Evolutionary conservation across 2,797 vertebrate genomes (phyloP).

Genomic region (Lagorchestes hirsutus): DNA sequence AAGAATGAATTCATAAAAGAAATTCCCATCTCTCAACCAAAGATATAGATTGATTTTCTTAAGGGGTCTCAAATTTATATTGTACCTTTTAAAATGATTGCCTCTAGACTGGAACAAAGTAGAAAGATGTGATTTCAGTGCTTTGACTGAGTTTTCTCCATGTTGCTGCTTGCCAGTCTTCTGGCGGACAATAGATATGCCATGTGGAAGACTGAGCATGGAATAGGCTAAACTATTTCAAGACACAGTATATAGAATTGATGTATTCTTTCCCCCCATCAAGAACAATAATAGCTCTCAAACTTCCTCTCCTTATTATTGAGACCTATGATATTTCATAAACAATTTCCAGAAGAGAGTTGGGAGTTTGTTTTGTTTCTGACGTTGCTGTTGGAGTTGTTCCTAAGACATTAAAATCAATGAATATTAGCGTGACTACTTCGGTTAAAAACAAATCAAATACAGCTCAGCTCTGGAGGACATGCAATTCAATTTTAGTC

Average conservation of each 20-base stretch:
- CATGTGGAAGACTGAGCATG: neutral
- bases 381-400: neutral
- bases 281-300: neutral
- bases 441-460: neutral
- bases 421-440: neutral
- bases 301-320: neutral
- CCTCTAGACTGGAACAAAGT: neutral
- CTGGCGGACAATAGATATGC: neutral
- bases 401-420: neutral
- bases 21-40: neutral
- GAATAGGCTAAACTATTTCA: neutral
- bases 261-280: neutral
- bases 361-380: neutral
- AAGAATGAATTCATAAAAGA: neutral
- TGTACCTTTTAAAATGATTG: conserved; percentile 31
- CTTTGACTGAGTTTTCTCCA: neutral
- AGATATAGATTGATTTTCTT: neutral
- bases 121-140: neutral
- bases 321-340: neutral
- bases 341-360: neutral
- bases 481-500: neutral
- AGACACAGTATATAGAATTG: neutral
- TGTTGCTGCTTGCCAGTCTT: neutral
- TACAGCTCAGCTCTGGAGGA: neutral
- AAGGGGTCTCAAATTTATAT: neutral